phyloP scores from a whole-genome alignment of 2,888 invertebrate species.

The Osmoderma eremita region DNA sequence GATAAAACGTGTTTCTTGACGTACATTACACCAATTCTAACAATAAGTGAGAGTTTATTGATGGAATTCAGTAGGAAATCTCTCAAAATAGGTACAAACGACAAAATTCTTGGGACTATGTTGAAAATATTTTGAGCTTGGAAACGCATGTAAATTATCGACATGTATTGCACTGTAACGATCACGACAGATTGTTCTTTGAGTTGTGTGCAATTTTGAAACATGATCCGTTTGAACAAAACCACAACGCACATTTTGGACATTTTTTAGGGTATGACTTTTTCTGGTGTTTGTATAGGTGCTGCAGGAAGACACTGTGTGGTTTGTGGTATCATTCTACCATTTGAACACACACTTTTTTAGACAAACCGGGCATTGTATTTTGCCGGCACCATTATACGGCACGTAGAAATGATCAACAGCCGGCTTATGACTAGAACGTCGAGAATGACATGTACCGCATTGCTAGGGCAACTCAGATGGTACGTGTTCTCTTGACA shows the following conservation, averaged over 20 bases:
- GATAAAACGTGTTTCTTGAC: too few species aligned
- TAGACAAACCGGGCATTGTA: conserved; percentile 88
- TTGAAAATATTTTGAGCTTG: too few species aligned
- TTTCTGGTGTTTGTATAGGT: conserved; percentile 76
- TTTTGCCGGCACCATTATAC: conserved; percentile 73
- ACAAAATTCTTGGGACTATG: too few species aligned
- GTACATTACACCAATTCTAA: too few species aligned
- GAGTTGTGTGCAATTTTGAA: conserved; percentile 60
- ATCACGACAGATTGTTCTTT: too few species aligned
- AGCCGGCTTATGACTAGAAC: conserved; percentile 83
- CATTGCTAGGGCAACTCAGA: conserved; percentile 92
- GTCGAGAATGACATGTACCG: conserved; percentile 81
- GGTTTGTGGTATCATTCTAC: conserved; percentile 70
- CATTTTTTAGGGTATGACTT: conserved; percentile 74
- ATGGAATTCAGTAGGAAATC: too few species aligned
- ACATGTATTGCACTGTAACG: too few species aligned
- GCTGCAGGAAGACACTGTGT: conserved; percentile 75
- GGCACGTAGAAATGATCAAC: conserved; percentile 82
- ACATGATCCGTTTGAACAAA: conserved; percentile 77
- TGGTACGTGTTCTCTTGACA: conserved; percentile 81
- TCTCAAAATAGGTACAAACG: too few species aligned
- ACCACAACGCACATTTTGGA: conserved; percentile 76
- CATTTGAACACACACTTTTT: conserved; percentile 65
- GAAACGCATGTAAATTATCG: too few species aligned
- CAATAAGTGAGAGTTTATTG: too few species aligned